Conservation (phyloP, 2,113 vertebrate genomes). For the Melanerpes aurifrons region DNA sequence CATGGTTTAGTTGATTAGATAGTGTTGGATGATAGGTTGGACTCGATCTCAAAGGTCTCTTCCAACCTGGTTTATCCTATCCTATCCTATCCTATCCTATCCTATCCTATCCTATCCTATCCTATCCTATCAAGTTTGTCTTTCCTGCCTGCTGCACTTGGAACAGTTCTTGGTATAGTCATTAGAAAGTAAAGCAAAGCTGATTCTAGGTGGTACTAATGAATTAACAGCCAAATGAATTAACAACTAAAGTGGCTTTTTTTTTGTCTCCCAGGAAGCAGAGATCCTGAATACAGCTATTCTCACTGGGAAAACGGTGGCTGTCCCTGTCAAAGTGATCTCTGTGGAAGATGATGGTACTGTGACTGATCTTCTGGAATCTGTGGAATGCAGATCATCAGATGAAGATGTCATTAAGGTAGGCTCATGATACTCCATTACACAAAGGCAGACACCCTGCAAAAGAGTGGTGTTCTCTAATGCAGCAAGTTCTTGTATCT, state of each 20-base stretch:
- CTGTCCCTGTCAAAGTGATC: conserved; percentile 87
- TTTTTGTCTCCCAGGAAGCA: conserved; percentile 70
- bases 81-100: too few species aligned
- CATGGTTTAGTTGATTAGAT: too few species aligned
- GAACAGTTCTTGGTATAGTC: background rate
- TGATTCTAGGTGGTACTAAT: background rate
- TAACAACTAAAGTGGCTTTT: background rate
- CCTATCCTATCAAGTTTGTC: background rate
- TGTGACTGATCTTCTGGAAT: conserved; percentile 79
- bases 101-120: too few species aligned
- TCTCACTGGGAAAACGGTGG: conserved; percentile 86
- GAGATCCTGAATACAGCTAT: conserved; percentile 92
- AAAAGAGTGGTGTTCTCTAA: background rate
- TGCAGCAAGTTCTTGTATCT: background rate
- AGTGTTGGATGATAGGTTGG: too few species aligned
- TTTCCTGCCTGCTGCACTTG: background rate
- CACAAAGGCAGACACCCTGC: background rate
- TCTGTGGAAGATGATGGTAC: conserved; percentile 82
- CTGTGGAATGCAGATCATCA: conserved; percentile 85
- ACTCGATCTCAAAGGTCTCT: too few species aligned
- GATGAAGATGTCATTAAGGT: conserved; percentile 92
- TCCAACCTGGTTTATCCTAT: too few species aligned
- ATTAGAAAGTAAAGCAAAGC: background rate
- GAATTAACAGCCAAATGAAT: background rate
- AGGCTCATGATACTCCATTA: background rate